Base-by-base conservation (phyloP, 2,113 vertebrate species). In the Struthio camelus region DNA sequence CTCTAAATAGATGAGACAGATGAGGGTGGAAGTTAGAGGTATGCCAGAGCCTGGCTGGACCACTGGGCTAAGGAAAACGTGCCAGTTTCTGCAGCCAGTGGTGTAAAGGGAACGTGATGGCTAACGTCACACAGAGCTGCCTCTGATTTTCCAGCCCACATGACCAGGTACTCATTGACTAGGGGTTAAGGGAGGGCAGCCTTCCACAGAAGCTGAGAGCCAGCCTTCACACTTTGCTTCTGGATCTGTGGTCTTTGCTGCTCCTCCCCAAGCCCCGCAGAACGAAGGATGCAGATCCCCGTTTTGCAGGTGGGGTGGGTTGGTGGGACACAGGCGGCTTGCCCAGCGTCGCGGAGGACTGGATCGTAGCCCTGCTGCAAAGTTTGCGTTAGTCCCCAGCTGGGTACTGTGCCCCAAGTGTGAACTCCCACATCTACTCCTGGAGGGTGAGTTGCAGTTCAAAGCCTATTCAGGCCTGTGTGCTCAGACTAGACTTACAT, bases 161-260 rank as follows among this genome's bases (percentile, higher is more conserved):
- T 85, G 94, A 96, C 27, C 59, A 13, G 96, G 72, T 66, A 93
- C 86, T 90, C 93, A 92, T 66, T 94, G 94, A 93, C 83, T 86
- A 81, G 86, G 86, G 93, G 59, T 70, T 7, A 90, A 32, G 40
- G 30, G 34, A 94, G 94, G 95, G 69, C 93, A 81, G 46, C 10
- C 0, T 0, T 5, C 44, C 80, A 17, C 4, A 0, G 5, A 0
- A 40, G 46, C 89, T n/a, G 0, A 44, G 76, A 58, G 40, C 46
- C 66, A 25, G 70, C 54, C 34, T 8, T 50, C 36, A 38, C 34
- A 3, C 67, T 30, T 1, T 15, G 8, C 42, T 66, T 20, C 76
- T 5, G 30, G 9, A 1, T 28, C 59, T 61, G 48, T 25, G 19
- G 5, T 22, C 61, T 62, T 32, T 11, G 30, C 77, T 30, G 30